These are phyloP conservation scores for Microplitis demolitor DNA, from an alignment of 1,140 invertebrate genomes.

Conservation along the genomic window DNA sequence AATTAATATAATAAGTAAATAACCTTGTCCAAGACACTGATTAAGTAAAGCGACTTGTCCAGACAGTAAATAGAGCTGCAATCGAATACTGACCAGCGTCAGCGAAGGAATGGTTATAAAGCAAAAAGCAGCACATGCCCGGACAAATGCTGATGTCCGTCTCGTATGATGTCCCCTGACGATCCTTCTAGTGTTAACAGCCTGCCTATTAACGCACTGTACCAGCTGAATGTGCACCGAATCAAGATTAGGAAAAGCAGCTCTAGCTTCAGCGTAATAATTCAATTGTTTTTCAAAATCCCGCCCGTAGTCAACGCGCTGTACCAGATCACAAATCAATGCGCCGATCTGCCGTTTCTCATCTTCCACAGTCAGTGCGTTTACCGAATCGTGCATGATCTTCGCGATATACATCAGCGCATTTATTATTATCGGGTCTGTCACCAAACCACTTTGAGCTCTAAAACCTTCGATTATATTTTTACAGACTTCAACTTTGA, in stretches of 20 bases:
- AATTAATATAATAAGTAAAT: conserved; percentile 19
- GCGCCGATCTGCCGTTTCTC: conserved; percentile 85
- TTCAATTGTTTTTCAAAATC: conserved; percentile 90
- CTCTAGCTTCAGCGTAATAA: conserved; percentile 91
- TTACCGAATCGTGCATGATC: conserved; percentile 90
- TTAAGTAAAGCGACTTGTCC: conserved; percentile 89
- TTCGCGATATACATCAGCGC: conserved; percentile 85
- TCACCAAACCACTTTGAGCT: conserved; percentile 67
- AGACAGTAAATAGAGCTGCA: conserved; percentile 85
- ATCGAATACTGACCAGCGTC: conserved; percentile 72
- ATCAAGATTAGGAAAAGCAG: conserved; percentile 88
- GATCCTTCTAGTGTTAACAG: conserved; percentile 74
- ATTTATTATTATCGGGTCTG: conserved; percentile 85
- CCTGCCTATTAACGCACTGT: conserved; percentile 82
- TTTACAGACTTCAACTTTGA: conserved; percentile 85
- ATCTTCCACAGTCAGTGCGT: conserved; percentile 91
- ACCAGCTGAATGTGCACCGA: conserved; percentile 82
- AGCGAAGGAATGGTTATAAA: conserved; percentile 96
- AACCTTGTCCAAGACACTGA: conserved; percentile 90
- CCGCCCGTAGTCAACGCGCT: conserved; percentile 78
- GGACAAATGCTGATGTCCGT: conserved; percentile 82
- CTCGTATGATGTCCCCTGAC: conserved; percentile 79
- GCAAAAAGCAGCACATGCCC: conserved; percentile 93
- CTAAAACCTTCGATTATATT: conserved; percentile 76
- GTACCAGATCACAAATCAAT: conserved; percentile 81